Evolutionary conservation across 2,113 vertebrate species (phyloP).

Genomic region (Petromus typicus): DNA sequence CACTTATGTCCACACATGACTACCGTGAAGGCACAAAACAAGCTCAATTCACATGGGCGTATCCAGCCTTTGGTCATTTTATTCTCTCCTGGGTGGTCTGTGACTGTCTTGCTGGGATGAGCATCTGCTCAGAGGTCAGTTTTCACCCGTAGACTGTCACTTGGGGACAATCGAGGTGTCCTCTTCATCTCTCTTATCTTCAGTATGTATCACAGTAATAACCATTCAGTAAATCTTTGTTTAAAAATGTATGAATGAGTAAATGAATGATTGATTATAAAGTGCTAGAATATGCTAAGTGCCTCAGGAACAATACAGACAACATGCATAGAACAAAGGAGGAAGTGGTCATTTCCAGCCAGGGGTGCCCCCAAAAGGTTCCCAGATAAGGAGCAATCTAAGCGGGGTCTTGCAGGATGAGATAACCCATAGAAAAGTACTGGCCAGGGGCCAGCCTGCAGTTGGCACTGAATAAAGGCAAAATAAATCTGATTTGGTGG

Average conservation of each 20-base stretch:
- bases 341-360: constrained; percentile 67
- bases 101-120: not conserved
- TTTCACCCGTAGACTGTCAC: not conserved
- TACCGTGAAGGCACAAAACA: not conserved
- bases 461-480: constrained; percentile 25
- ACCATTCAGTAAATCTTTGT: not conserved
- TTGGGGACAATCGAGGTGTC: not conserved
- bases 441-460: constrained; percentile 32
- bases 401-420: constrained; percentile 68
- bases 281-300: constrained; percentile 13
- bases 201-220: not conserved
- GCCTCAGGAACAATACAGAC: constrained; percentile 50
- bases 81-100: no score
- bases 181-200: not conserved
- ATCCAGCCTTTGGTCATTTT: not conserved
- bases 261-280: constrained; percentile 38
- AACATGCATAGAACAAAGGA: constrained; percentile 41
- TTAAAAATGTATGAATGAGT: constrained; percentile 49
- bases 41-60: no score
- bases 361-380: constrained; percentile 47
- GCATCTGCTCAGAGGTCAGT: not conserved
- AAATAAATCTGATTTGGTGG: constrained; percentile 47
- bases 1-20: not conserved
- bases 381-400: constrained; percentile 68
- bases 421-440: constrained; percentile 64